A percentile compares a stretch with the other conserved stretches of the same genome.
phyloP scores from a whole-genome alignment of 2,113 vertebrate species.

The Setophaga petechia region DNA sequence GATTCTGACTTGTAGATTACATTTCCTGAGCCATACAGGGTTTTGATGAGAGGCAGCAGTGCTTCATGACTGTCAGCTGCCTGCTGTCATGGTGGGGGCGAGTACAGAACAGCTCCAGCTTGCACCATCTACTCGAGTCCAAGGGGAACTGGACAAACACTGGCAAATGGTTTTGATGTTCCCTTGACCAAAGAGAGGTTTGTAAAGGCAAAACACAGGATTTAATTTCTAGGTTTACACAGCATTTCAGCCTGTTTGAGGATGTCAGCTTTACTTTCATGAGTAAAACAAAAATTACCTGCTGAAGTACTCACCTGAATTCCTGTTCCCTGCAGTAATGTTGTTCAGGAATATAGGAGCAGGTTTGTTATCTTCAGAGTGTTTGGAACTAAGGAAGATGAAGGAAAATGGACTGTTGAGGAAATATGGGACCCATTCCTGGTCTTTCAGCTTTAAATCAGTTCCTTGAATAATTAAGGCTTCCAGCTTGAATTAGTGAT shows the following conservation, averaged over 20 bases:
- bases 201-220: not conserved
- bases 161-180: not conserved
- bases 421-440: not conserved
- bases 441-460: not conserved
- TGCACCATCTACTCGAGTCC: not conserved
- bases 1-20: not conserved
- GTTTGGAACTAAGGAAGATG: not conserved
- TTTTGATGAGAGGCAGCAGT: not conserved
- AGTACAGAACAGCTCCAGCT: not conserved
- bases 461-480: not conserved
- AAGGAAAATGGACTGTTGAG: not conserved
- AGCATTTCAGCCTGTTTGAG: not conserved
- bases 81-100: not conserved
- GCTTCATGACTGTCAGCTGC: not conserved
- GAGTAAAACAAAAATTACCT: not conserved
- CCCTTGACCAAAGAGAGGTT: not conserved
- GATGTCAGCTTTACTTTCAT: not conserved
- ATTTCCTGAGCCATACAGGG: not conserved
- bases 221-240: not conserved
- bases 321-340: not conserved
- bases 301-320: not conserved
- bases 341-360: not conserved
- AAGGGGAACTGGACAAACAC: not conserved
- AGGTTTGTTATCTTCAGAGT: not conserved
- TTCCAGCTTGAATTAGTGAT: not conserved